Evolutionary conservation across 2,888 invertebrate species (phyloP).

Genomic region (Dichetophora obliterata): DNA sequence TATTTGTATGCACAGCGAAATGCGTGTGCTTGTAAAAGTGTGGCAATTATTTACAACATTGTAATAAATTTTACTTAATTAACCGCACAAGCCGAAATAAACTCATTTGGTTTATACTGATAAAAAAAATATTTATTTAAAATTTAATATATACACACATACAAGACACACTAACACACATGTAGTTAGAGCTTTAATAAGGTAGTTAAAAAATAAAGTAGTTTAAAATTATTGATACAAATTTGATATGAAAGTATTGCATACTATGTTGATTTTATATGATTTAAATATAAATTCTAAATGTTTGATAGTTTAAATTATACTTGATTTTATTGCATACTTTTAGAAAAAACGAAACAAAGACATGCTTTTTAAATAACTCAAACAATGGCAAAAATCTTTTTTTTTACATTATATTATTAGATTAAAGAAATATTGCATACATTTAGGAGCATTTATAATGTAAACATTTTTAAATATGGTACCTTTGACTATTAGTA

Average conservation of each 20-base stretch:
- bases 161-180: not conserved
- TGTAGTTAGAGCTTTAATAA: not conserved
- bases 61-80: conserved; percentile 50
- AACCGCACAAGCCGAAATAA: conserved; percentile 45
- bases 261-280: no score
- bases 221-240: no score
- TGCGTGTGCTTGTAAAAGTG: conserved; percentile 10
- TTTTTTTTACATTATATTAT: no score
- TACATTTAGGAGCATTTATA: not conserved
- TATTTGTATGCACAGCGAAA: not conserved
- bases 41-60: conserved; percentile 47
- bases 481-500: no score
- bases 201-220: no score
- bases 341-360: no score
- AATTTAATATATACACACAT: not conserved
- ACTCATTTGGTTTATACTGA: conserved; percentile 37
- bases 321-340: no score
- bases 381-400: no score
- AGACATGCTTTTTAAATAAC: no score
- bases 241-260: not conserved
- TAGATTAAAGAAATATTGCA: conserved; percentile 7
- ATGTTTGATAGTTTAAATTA: no score
- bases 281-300: no score
- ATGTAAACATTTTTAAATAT: no score
- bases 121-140: conserved; percentile 31